Percentiles rank a stretch among this genome's conserved stretches.
Evolutionary conservation across 2,888 invertebrate species (phyloP).

Genomic region (Luperina nickerlii): DNA sequence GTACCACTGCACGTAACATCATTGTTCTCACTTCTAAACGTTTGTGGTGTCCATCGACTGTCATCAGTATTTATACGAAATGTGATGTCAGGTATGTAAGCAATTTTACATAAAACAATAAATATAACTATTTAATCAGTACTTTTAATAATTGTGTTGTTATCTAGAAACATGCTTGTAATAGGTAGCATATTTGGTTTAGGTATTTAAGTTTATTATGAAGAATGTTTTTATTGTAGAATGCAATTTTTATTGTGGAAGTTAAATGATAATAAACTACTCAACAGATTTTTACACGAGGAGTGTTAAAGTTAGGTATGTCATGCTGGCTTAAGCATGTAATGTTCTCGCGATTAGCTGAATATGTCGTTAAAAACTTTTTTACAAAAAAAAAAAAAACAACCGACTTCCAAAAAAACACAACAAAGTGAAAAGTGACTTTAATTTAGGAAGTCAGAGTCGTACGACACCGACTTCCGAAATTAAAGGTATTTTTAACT

Average conservation of each 20-base stretch:
- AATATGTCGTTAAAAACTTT: no score
- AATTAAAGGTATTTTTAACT: no score
- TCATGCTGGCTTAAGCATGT: background rate
- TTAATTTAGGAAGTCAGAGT: no score
- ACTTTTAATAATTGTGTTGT: background rate
- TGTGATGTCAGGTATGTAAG: background rate
- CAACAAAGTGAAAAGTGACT: no score
- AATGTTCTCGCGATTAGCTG: background rate
- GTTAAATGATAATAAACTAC: background rate
- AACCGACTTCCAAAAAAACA: no score
- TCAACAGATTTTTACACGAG: background rate
- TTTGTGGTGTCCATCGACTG: background rate
- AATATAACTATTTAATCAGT: background rate
- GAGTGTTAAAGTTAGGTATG: background rate
- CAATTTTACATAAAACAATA: background rate
- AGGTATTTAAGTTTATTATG: background rate
- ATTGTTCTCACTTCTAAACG: background rate
- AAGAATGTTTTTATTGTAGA: background rate
- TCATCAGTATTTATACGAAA: constrained; percentile 12
- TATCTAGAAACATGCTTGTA: background rate
- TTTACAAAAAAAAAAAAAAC: no score
- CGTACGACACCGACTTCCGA: no score
- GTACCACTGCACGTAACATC: constrained; percentile 11
- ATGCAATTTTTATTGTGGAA: background rate
- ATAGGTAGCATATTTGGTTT: background rate